These are phyloP conservation scores for Coboldia fuscipes DNA, from an alignment of 1,140 invertebrate genomes.

Conservation along the genomic window DNA sequence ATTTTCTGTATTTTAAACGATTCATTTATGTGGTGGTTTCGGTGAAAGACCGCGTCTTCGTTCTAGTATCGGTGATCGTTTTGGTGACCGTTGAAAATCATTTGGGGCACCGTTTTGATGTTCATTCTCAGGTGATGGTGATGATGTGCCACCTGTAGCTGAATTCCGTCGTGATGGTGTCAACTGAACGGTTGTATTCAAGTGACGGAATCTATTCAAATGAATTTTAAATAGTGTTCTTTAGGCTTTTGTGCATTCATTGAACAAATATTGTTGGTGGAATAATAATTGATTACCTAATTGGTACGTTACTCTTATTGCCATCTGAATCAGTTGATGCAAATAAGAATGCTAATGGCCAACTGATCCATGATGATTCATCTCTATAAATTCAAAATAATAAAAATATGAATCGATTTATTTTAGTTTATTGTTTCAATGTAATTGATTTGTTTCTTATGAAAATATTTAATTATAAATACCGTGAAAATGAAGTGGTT, in stretches of 20 bases:
- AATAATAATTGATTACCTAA: conserved; percentile 34
- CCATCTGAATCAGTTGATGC: conserved; percentile 41
- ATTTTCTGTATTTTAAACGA: no score
- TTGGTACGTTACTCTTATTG: conserved; percentile 43
- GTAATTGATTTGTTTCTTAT: no score
- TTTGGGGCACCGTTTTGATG: conserved; percentile 9
- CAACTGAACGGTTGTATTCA: conserved; percentile 52
- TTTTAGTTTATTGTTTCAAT: no score
- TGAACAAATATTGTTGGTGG: neutral
- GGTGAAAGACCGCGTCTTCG: conserved; percentile 11
- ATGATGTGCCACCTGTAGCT: conserved; percentile 25
- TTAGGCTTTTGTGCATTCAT: neutral
- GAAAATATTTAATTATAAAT: neutral
- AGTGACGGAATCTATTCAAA: conserved; percentile 43
- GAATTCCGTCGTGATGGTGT: conserved; percentile 25
- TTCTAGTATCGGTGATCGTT: conserved; percentile 18
- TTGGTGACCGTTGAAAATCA: conserved; percentile 18
- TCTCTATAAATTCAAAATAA: no score
- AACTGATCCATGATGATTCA: conserved; percentile 69
- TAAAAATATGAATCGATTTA: no score
- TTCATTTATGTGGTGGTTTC: no score
- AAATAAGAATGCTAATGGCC: conserved; percentile 73
- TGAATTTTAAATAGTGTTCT: neutral
- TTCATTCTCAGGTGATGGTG: conserved; percentile 37
- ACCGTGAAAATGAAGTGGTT: conserved; percentile 11